Base-by-base conservation (phyloP, 2,888 invertebrate genomes). In the Imbricaverruca yamaguchii region DNA sequence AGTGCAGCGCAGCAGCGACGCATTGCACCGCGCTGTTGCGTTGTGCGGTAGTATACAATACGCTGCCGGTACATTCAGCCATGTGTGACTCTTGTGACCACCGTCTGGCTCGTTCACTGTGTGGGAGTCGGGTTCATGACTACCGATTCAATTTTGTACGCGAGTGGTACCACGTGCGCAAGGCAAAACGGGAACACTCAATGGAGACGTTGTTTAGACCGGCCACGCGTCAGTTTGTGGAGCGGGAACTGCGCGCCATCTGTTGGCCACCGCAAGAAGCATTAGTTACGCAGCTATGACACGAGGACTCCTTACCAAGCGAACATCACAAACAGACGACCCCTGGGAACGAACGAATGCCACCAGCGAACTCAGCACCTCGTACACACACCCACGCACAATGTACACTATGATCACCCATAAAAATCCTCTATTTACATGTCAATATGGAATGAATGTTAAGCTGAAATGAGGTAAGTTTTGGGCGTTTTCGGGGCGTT, bases 371-470 rank as follows among this genome's bases (percentile, higher is more conserved):
- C 63, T n/a, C 63, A n/a, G n/a, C 10, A 21, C 3, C 65, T 11
- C 25, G 53, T 23, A 74, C 53, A 55, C 74, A 55, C 15, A 18
- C 55, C 2, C 74, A 74, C 55, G 53, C 74, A 39, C 39, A 69
- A 74, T 74, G 53, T 55, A 74, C 74, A 74, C 74, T 74, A 74
- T 53, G 53, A 74, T 21, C 55, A 21, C 53, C 74, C 74, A 74
- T 74, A 74, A 74, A 74, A 53, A 55, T 74, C 74, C 53, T 74
- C 69, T 74, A 74, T 74, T 53, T 74, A 74, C 74, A 74, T 9
- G 74, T 74, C 74, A 74, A 74, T 74, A 74, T 74, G 74, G 74
- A 74, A 74, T 74, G 74, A 55, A 74, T 74, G 74, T 74, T 74
- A 74, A 74, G 74, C 74, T 74, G 74, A 74, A 74, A 74, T 74